Evolutionary conservation across 2,888 invertebrate species (phyloP), one percentile per base, ranked within the genome.

Genomic region (Lithophane leautieri): DNA sequence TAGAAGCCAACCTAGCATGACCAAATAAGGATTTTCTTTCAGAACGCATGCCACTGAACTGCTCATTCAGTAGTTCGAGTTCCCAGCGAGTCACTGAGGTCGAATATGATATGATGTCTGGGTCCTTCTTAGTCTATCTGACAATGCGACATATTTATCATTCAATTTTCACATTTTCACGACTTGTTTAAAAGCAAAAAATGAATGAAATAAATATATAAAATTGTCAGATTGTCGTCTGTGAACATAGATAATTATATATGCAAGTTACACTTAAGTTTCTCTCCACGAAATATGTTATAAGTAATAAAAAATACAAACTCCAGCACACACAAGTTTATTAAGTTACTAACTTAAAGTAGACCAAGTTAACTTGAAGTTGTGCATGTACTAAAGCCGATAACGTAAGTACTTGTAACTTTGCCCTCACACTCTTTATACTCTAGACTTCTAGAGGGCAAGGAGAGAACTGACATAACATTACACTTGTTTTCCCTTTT

Each of bases 291-390:
- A 56, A 63, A 63, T 25, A 50, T 47, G 22, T 68, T 68, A 54
- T 52, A 65, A 66, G 70, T 66, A 54, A 40, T 82, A 70, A 82
- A 79, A 82, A 77, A 69, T 42, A 81, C 56, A 73, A 80, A 62
- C 34, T 74, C 34, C 28, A 14, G 0, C 50, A n/a, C 22, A 82
- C 34, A 56, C 42, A 82, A 79, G 28, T 77, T 70, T 54, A 54
- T 76, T 50, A 79, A 79, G 78, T 79, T 79, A 66, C 34, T 25
- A 66, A 76, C 60, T 70, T 67, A 40, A 58, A 82, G 78, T 58
- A 70, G 40, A 67, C n/a, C 8, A 58, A 79, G 66, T 62, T n/a
- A 61, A 61, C 66, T 77, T 82, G 60, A 66, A 50, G 70, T 56
- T 54, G 68, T 56, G 60, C 66, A 77, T 82, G 78, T 54, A 52